Percentiles rank a stretch among this genome's conserved stretches.
Conservation (phyloP, 2,797 vertebrate species). For the Pangasius sanitwongsei region DNA sequence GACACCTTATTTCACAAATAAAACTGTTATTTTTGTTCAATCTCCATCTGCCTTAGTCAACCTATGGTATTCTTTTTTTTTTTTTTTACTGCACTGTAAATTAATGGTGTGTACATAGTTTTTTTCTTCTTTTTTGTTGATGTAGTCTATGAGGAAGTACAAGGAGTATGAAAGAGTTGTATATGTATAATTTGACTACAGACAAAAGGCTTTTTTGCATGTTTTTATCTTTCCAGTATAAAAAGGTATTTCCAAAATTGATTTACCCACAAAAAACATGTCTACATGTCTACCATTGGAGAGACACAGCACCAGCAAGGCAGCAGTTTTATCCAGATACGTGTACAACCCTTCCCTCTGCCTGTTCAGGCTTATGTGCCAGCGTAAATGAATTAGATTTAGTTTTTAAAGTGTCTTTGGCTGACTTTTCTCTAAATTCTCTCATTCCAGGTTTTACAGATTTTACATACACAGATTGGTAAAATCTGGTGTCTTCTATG, state of each 20-base stretch:
- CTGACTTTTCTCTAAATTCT: constrained; percentile 4
- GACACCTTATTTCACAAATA: constrained; percentile 81
- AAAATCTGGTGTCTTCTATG: not conserved
- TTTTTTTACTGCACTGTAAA: constrained; percentile 87
- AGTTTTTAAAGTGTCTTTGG: not conserved
- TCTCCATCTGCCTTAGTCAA: constrained; percentile 81
- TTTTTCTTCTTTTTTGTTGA: constrained; percentile 74
- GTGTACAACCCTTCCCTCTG: not conserved
- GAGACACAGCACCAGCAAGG: constrained; percentile 37
- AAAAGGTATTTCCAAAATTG: constrained; percentile 89
- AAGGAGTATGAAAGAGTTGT: constrained; percentile 87
- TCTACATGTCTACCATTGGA: constrained; percentile 21
- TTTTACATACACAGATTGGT: not conserved
- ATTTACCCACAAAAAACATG: constrained; percentile 69
- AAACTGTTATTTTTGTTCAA: constrained; percentile 83
- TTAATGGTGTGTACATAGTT: constrained; percentile 87
- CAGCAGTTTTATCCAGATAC: constrained; percentile 27
- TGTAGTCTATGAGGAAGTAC: constrained; percentile 91
- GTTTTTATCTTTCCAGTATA: constrained; percentile 96
- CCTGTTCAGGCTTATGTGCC: not conserved
- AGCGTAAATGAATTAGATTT: constrained; percentile 7
- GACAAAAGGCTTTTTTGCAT: constrained; percentile 97
- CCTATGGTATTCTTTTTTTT: constrained; percentile 81
- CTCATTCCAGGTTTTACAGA: not conserved
- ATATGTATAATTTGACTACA: constrained; percentile 98